phyloP scores from a whole-genome alignment of 2,888 invertebrate species.

The Capitulum mitella region DNA sequence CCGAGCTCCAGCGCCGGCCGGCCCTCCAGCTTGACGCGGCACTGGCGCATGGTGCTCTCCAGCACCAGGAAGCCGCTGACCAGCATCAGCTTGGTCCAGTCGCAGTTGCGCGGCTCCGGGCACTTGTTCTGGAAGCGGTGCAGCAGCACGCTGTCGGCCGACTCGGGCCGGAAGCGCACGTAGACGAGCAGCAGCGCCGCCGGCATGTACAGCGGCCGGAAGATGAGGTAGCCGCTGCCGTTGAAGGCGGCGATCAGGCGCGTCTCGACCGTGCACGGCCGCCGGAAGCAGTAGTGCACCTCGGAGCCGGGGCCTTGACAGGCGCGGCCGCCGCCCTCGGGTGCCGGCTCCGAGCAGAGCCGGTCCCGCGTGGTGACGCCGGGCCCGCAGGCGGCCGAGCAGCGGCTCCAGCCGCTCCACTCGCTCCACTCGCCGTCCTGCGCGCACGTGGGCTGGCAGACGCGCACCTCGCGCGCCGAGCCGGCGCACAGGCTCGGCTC shows the following conservation, averaged over 20 bases:
- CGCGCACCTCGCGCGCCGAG: not conserved
- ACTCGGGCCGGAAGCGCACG: slow-evolving; percentile 2
- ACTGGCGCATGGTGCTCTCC: not conserved
- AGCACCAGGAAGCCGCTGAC: not conserved
- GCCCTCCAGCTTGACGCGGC: not conserved
- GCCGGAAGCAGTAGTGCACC: slow-evolving; percentile 17
- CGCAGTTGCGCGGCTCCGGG: slow-evolving; percentile 14
- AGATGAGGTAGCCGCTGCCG: slow-evolving; percentile 14
- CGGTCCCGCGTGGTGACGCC: slow-evolving; percentile 8
- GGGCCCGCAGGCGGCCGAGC: slow-evolving; percentile 1
- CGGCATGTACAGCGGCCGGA: slow-evolving; percentile 9
- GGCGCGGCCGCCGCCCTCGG: not conserved
- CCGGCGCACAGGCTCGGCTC: not conserved
- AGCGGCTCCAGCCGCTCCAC: slow-evolving; percentile 10
- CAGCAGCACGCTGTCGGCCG: not conserved
- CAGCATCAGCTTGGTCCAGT: not conserved
- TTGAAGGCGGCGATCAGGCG: slow-evolving; percentile 2
- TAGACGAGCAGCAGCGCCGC: slow-evolving; percentile 10
- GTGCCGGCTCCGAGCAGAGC: not conserved
- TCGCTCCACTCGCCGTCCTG: not conserved
- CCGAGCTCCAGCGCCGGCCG: not conserved
- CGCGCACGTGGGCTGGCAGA: not conserved
- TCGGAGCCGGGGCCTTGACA: slow-evolving; percentile 3
- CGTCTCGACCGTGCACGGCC: slow-evolving; percentile 14
- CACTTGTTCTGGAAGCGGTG: slow-evolving; percentile 24